Evolutionary conservation across 2,797 vertebrate species (phyloP), one percentile per base, ranked within the genome.

Genomic region (Alfaro cultratus): DNA sequence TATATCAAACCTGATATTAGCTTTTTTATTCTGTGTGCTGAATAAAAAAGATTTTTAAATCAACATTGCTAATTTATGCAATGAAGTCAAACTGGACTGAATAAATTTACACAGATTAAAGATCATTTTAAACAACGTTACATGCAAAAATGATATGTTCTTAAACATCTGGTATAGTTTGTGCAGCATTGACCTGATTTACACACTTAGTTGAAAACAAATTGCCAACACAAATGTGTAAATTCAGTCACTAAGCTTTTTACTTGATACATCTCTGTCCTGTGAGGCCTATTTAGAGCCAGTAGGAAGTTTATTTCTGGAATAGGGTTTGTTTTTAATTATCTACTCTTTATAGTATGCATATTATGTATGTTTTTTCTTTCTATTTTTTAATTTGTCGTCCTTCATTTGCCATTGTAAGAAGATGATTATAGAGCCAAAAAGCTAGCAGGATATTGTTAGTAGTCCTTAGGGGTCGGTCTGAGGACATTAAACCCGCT

Each of bases 401-500:
- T 51, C 31, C 47, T 75, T 43, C n/a, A 49, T 80, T 47, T 34
- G 13, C 21, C 68, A 39, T 74, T 80, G 73, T 55, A 76, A 80
- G 80, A 76, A 86, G 84, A 83, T 84, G 89, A 82, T 83, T 82
- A 73, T 21, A 1, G 76, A 81, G 86, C 89, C 88, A 90, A 87
- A 73, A 74, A 90, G 86, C 73, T 73, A 86, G 88, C 85, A 86
- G 87, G 88, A 90, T 83, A 49, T 84, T 88, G 81, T 86, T 91
- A 89, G 80, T 83, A 84, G 77, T 83, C 91, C 91, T 88, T 57
- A 5, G 92, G 85, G 89, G 83, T 92, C 80, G 76, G 84, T 90
- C 88, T 87, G 91, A 88, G 85, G 83, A 91, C 90, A 89, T 92
- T 90, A 90, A 90, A 76, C 89, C 83, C 83, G 78, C 79, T 80